These are phyloP conservation scores for Trisateles emortualis DNA, from an alignment of 2,888 invertebrate genomes.

Conservation along the genomic window DNA sequence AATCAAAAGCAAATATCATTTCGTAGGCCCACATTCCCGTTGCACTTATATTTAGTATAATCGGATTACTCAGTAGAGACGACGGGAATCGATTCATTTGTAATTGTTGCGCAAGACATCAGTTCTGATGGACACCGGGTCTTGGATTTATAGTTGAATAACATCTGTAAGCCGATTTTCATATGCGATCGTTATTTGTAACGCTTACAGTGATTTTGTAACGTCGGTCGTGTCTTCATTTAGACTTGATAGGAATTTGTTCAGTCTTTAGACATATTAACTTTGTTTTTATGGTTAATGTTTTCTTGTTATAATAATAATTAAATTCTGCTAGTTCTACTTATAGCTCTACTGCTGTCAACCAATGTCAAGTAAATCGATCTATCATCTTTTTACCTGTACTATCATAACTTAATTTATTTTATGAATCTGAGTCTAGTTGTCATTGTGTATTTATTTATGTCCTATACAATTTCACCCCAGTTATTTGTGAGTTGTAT, in stretches of 20 bases:
- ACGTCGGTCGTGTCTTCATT: slow-evolving; percentile 26
- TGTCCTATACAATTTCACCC: too few species aligned
- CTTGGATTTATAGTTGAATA: slow-evolving; percentile 54
- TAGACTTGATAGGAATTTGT: not conserved
- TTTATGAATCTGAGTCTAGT: too few species aligned
- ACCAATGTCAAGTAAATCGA: too few species aligned
- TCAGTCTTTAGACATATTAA: too few species aligned
- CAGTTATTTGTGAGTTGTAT: too few species aligned
- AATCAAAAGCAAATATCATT: slow-evolving; percentile 33
- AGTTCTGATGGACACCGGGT: slow-evolving; percentile 43
- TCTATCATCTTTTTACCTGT: too few species aligned
- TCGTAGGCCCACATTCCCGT: slow-evolving; percentile 54
- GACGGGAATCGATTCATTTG: slow-evolving; percentile 74
- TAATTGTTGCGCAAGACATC: slow-evolving; percentile 67
- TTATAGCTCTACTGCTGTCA: too few species aligned
- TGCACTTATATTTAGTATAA: slow-evolving; percentile 75
- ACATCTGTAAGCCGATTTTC: slow-evolving; percentile 72
- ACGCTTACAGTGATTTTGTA: slow-evolving; percentile 52
- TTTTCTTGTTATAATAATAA: too few species aligned
- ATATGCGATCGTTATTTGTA: slow-evolving; percentile 59
- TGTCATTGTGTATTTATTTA: too few species aligned
- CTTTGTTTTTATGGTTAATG: too few species aligned
- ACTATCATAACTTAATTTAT: too few species aligned
- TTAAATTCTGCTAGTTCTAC: too few species aligned
- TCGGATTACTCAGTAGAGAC: slow-evolving; percentile 75